Conservation (phyloP, 2,113 vertebrate genomes). For the Zapus hudsonius region DNA sequence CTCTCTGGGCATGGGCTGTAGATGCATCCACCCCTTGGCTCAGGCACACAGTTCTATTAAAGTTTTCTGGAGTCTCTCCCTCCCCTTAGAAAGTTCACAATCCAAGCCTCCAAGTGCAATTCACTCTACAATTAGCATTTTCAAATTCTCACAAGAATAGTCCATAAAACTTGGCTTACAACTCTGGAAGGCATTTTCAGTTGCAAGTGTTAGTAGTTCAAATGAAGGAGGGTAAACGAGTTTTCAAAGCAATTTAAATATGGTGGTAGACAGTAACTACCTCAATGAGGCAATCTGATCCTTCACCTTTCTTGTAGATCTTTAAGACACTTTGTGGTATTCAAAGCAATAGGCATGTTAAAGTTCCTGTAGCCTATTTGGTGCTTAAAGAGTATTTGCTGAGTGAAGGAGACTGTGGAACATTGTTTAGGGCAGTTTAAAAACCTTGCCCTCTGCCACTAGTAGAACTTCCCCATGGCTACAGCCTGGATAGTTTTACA, state of each 20-base stretch:
- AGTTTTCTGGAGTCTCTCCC: too few relatives aligned
- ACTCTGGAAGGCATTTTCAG: too few relatives aligned
- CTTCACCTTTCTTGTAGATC: slow-evolving; percentile 20
- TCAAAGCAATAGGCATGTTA: not conserved
- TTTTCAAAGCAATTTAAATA: slow-evolving; percentile 29
- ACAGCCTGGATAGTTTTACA: not conserved
- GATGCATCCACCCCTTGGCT: too few relatives aligned
- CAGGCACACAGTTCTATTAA: too few relatives aligned
- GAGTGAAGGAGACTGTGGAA: not conserved
- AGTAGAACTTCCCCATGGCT: not conserved
- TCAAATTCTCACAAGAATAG: too few relatives aligned
- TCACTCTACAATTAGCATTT: too few relatives aligned
- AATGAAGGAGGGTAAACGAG: not conserved
- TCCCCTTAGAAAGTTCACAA: too few relatives aligned
- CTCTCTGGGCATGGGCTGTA: too few relatives aligned
- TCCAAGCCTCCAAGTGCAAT: too few relatives aligned
- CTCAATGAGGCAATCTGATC: not conserved
- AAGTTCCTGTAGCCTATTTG: not conserved
- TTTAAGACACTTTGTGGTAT: slow-evolving; percentile 24
- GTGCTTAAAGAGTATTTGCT: not conserved
- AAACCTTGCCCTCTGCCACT: slow-evolving; percentile 6
- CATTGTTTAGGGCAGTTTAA: not conserved
- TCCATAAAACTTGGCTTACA: too few relatives aligned
- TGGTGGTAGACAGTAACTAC: not conserved
- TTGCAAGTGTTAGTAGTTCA: too few relatives aligned